Base-by-base conservation (phyloP, 1,140 invertebrate species). In the Coptotermes formosanus region DNA sequence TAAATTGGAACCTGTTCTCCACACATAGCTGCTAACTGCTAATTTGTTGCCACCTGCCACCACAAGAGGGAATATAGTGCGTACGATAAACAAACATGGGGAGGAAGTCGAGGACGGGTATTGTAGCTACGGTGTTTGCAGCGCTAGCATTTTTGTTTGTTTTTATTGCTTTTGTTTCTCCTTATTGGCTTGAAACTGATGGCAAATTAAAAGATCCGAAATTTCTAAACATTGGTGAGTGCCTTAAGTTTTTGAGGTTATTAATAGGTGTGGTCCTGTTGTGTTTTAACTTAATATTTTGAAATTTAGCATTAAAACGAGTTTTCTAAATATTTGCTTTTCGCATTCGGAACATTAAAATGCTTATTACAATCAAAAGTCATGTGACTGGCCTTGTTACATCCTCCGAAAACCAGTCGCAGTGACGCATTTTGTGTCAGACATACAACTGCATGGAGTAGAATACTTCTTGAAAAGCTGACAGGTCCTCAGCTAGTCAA, bases 111-210 rank as follows among this genome's bases (percentile, higher is more conserved):
- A 94, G 93, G 89, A 96, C 93, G 82, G 95, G 95, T 85, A 91
- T 94, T 90, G 93, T 94, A 89, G 95, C 96, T n/a, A 92, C 95
- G 55, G 91, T 91, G 52, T 93, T 94, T 89, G 94, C 95, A 85
- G 90, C 91, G 45, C 88, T 95, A 82, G 95, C 95, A 38, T 95
- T 96, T 89, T 87, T 96, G 87, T 94, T 96, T 87, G 94, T 98
- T 87, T 90, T 98, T 11, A 94, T 98, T 86, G 95, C 97, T 6
- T 99, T 98, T 91, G 95, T 95, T 86, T 97, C 97, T 88, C 97
- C 97, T 44, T 97, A 97, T 90, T 99, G 98, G 98, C 91, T 99
- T 43, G 95, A 96, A 88, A 97, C 96, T 25, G 97, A 98, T 91
- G 96, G 96, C 7, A 94, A 95, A 91, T 91, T 97, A 32, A 92